Base-by-base conservation (phyloP, 2,797 vertebrate genomes). In the Thalassophryne amazonica region DNA sequence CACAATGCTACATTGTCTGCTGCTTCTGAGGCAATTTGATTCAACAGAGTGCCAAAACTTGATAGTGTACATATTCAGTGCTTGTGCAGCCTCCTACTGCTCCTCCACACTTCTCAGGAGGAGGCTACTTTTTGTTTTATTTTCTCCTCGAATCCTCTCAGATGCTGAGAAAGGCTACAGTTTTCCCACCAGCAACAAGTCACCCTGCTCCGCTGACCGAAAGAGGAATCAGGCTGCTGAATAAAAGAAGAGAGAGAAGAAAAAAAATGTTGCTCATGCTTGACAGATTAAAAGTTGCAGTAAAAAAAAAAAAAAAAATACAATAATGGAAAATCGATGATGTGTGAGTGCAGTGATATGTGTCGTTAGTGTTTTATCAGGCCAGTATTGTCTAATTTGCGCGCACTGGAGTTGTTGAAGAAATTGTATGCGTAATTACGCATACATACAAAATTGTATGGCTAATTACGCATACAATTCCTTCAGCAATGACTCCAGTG, bases 31-130 rank as follows among this genome's bases (percentile, higher is more conserved):
- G 93, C 92, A 91, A 89, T 86, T 92, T 74, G 78, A 76, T 74
- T 92, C 78, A 92, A 88, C 90, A 85, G 92, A 93, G 88, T 92
- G 95, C 94, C 95, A 92, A 91, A 90, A 89, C 73, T 90, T 93
- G 94, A 97, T 95, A 97, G 95, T 98, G 88, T 94, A 93, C 92
- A 93, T 86, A 86, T 92, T 96, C 94, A 96, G 94, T 97, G 94
- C 94, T 94, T 93, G 81, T 90, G 89, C 86, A 87, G 81, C 89
- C 81, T 88, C 75, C n/a, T n/a, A n/a, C n/a, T n/a, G n/a, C n/a
- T 83, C 89, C 91, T 88, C 54, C 79, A 83, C 80, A 78, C 89
- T 88, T 88, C 60, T 70, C 78, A 48, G 32, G 63, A 69, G 62
- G 58, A 74, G 76, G 75, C 75, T 61, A 86, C 80, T 70, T 86